phyloP scores from a whole-genome alignment of 1,140 invertebrate genomes.

The Mylabris phalerata region DNA sequence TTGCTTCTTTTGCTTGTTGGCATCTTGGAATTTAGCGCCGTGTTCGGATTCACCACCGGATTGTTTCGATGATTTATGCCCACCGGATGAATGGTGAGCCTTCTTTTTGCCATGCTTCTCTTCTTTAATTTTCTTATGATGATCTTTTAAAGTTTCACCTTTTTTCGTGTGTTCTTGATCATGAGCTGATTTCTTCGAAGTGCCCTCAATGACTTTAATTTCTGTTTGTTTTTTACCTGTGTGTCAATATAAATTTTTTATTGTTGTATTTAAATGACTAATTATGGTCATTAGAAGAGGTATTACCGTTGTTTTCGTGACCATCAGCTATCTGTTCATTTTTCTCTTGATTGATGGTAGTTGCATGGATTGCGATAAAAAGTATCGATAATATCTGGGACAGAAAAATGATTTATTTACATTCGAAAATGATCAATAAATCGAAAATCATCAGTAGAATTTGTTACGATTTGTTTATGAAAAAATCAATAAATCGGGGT shows the following conservation, averaged over 20 bases:
- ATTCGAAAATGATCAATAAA: background rate
- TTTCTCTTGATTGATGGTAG: background rate
- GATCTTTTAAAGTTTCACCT: constrained; percentile 22
- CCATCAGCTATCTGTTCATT: background rate
- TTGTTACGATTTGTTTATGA: no score
- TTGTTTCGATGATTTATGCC: constrained; percentile 27
- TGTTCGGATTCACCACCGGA: constrained; percentile 25
- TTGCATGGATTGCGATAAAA: constrained; percentile 1
- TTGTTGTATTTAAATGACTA: background rate
- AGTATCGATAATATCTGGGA: constrained; percentile 1
- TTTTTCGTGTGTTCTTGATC: constrained; percentile 28
- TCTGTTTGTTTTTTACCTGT: constrained; percentile 22
- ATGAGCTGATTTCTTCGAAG: constrained; percentile 26
- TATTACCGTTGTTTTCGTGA: constrained; percentile 10
- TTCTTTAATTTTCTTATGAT: constrained; percentile 24
- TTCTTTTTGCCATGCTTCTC: constrained; percentile 34
- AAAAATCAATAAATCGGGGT: no score
- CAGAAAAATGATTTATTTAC: constrained; percentile 5
- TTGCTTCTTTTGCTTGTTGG: constrained; percentile 27
- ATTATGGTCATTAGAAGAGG: no score
- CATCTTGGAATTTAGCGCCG: constrained; percentile 29
- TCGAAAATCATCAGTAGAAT: background rate
- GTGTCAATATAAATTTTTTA: background rate
- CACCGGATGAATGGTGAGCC: constrained; percentile 19
- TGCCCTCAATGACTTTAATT: constrained; percentile 19